Conservation (phyloP, 2,888 invertebrate species). For the Resseliella maxima region DNA sequence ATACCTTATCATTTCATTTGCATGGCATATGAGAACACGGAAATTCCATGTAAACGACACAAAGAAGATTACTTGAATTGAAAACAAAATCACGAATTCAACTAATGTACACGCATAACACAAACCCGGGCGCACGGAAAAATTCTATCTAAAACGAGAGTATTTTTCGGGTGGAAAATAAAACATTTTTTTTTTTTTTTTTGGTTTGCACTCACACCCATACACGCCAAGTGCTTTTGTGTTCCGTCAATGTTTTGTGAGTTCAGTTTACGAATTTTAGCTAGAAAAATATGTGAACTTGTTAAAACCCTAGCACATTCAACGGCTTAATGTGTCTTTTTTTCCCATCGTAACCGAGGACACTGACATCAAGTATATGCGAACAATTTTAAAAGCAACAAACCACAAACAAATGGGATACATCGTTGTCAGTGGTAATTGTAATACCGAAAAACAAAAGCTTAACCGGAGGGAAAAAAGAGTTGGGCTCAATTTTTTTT, state of each 20-base stretch:
- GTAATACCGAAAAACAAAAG: background rate
- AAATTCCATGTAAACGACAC: constrained; percentile 50
- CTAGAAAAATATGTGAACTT: background rate
- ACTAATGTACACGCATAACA: background rate
- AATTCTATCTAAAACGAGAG: background rate
- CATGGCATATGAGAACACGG: constrained; percentile 3
- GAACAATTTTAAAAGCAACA: background rate
- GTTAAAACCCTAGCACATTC: background rate
- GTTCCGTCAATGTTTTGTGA: background rate
- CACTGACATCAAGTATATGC: background rate
- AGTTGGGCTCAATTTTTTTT: no score
- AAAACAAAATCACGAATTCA: background rate
- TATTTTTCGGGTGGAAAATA: background rate
- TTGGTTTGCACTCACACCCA: background rate
- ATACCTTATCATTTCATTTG: constrained; percentile 41
- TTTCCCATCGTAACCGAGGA: background rate
- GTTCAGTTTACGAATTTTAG: background rate
- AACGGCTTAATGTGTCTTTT: background rate
- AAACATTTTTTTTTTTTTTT: no score
- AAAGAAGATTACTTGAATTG: constrained; percentile 43
- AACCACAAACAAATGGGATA: constrained; percentile 33
- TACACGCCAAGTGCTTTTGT: background rate
- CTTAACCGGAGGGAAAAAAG: background rate
- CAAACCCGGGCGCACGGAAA: background rate
- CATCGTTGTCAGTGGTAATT: background rate